Evolutionary conservation across 2,888 invertebrate species (phyloP), one percentile per base, ranked within the genome.

Genomic region (Balanococcus diminutus): DNA sequence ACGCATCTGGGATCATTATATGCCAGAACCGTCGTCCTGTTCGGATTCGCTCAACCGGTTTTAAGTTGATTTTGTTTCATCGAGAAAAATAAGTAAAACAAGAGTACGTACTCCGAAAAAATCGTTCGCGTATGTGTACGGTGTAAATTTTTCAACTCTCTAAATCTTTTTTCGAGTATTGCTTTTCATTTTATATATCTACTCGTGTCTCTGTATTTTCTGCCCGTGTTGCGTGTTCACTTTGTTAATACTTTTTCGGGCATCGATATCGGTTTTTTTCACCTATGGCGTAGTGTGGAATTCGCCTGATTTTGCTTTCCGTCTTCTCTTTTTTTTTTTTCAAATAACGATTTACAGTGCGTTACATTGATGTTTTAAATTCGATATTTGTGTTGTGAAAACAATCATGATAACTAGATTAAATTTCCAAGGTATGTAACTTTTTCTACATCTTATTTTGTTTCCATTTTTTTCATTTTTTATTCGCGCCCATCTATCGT

Each of bases 11-110:
- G 75, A 85, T 85, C 85, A 85, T 85, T 85, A 85, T 79, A 75
- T 85, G 79, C 46, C 79, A 85, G 85, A 85, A 85, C 85, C 75
- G 85, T 85, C 85, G 85, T 85, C 75, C 85, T 85, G 79, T 85
- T 85, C 85, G 85, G 85, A 75, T 85, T 85, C 85, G 85, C 75
- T 79, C 42, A 85, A 85, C 85, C 85, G 85, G 85, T 85, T 85
- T 85, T 19, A 56, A 84, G 67, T 84, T 84, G 84, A 84, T 39
- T 84, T 83, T 84, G 46, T 56, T 82, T 31, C 46, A 82, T 51
- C 28, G 25, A 14, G 31, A 42, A 36, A 39, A 81, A n/a, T n/a
- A n/a, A n/a, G n/a, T n/a, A n/a, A 42, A 79, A 39, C 9, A 39
- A 81, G 36, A 81, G 19, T 42, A 81, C 46, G 25, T 42, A 81